Evolutionary conservation across 1,140 invertebrate genomes (phyloP).

Genomic region (Anthonomus grandis): DNA sequence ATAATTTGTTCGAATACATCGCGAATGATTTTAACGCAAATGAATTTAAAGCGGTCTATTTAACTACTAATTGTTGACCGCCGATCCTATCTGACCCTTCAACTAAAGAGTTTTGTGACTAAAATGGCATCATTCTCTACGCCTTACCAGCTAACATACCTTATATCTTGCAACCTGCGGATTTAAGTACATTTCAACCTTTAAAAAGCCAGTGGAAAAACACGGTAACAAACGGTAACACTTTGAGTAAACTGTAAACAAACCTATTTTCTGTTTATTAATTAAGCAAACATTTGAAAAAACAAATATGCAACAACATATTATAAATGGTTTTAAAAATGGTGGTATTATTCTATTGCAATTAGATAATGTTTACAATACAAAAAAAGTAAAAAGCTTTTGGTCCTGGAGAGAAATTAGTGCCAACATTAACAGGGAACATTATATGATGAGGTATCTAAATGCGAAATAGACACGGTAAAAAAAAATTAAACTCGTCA

Average conservation of each 20-base stretch:
- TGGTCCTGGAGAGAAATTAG: too few relatives aligned
- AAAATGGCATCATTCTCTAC: slow-evolving; percentile 38
- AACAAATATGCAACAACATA: slow-evolving; percentile 5
- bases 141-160: slow-evolving; percentile 41
- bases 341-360: slow-evolving; percentile 31
- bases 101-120: slow-evolving; percentile 38
- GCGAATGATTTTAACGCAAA: slow-evolving; percentile 38
- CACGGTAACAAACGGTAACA: slow-evolving; percentile 30
- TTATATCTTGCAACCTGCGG: slow-evolving; percentile 40
- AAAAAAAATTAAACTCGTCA: too few relatives aligned
- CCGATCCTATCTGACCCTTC: slow-evolving; percentile 35
- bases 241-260: slow-evolving; percentile 29
- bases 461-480: too few relatives aligned
- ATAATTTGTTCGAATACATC: too few relatives aligned
- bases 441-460: too few relatives aligned
- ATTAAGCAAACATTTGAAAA: slow-evolving; percentile 34
- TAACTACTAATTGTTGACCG: slow-evolving; percentile 47
- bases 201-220: slow-evolving; percentile 35
- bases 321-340: slow-evolving; percentile 29
- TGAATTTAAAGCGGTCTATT: slow-evolving; percentile 36
- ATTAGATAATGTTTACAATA: slow-evolving; percentile 28
- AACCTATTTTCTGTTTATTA: slow-evolving; percentile 42
- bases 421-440: too few relatives aligned
- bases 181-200: slow-evolving; percentile 38
- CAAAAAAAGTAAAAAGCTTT: too few relatives aligned